These are phyloP conservation scores for Eugnorisma glareosa DNA, from an alignment of 2,888 invertebrate species.

Conservation along the genomic window DNA sequence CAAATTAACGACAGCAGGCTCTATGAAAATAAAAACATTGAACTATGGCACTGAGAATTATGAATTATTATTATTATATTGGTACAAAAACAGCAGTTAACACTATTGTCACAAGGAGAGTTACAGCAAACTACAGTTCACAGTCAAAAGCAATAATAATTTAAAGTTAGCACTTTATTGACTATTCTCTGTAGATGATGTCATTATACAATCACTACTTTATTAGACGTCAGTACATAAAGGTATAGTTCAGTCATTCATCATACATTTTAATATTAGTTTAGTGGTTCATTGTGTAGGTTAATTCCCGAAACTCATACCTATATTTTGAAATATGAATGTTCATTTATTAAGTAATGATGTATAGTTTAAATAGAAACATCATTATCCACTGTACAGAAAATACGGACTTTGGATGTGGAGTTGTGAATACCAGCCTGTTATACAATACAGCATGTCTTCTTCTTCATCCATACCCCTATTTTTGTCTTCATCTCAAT, in stretches of 20 bases:
- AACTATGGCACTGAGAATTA: neutral
- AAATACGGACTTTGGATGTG: neutral
- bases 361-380: neutral
- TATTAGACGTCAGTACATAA: conserved; percentile 21
- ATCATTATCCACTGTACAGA: neutral
- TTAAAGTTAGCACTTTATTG: conserved; percentile 23
- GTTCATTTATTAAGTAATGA: neutral
- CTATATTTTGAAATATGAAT: neutral
- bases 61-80: too few relatives aligned
- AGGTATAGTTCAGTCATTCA: conserved; percentile 18
- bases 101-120: neutral
- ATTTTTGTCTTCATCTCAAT: neutral
- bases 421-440: neutral
- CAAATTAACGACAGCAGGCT: neutral
- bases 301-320: neutral
- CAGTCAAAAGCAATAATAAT: conserved; percentile 5
- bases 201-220: conserved; percentile 47
- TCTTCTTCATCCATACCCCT: neutral
- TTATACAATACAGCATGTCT: neutral
- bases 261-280: conserved; percentile 27
- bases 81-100: too few relatives aligned
- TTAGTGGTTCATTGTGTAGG: neutral
- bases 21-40: neutral
- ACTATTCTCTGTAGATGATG: conserved; percentile 49
- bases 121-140: conserved; percentile 7